Conservation (phyloP, 2,888 invertebrate genomes). For the Drosophila rellima region DNA sequence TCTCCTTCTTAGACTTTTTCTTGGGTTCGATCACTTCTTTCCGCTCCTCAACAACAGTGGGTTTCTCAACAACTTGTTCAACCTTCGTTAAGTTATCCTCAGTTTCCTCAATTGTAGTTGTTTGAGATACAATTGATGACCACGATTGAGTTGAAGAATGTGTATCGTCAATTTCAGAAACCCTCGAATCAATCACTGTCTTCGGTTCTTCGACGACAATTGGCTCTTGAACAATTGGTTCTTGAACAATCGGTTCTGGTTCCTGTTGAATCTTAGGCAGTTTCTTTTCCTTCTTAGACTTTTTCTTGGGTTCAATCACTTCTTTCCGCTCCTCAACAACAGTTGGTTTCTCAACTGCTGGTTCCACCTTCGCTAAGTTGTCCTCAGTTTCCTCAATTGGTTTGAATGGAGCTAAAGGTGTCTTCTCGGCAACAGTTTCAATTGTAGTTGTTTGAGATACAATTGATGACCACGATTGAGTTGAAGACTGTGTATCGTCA, state of each 20-base stretch:
- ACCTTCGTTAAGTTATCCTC: background rate
- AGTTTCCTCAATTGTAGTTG: background rate
- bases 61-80: background rate
- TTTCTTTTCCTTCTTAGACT: conserved; percentile 32
- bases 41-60: background rate
- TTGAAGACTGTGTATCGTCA: background rate
- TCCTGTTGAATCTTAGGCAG: background rate
- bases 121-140: conserved; percentile 1
- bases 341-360: background rate
- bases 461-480: conserved; percentile 50
- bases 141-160: background rate
- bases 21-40: background rate
- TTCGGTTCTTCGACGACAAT: conserved; percentile 1
- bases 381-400: background rate
- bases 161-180: background rate
- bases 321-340: background rate
- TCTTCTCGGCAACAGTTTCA: background rate
- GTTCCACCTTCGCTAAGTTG: background rate
- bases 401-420: conserved; percentile 1
- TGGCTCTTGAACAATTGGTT: conserved; percentile 13
- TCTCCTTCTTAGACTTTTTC: conserved; percentile 5
- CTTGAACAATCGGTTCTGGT: conserved; percentile 13
- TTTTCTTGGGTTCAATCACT: conserved; percentile 12
- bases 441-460: conserved; percentile 32
- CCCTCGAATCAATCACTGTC: background rate